Evolutionary conservation across 2,797 vertebrate genomes (phyloP).

Genomic region (Lepilemur septentrionalis): DNA sequence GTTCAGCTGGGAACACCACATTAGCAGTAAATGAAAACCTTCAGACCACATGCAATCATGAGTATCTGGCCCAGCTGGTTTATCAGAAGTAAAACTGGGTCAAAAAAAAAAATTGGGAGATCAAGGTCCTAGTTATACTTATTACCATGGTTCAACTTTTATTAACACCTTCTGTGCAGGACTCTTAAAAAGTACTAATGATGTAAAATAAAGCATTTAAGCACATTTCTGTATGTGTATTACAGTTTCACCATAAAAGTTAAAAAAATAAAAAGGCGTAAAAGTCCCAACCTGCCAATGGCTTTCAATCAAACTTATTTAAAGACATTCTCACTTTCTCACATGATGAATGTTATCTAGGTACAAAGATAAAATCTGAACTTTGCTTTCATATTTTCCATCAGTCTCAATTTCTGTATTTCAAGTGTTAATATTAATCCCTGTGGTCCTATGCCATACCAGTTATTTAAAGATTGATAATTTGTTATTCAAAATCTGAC

Average conservation of each 20-base stretch:
- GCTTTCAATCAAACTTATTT: constrained; percentile 20
- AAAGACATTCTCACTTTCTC: background rate
- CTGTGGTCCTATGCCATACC: background rate
- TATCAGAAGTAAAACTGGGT: background rate
- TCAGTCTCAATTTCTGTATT: background rate
- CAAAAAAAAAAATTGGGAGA: background rate
- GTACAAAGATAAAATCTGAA: background rate
- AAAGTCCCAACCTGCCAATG: background rate
- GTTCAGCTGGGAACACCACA: background rate
- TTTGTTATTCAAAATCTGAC: constrained; percentile 11
- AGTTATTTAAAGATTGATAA: background rate
- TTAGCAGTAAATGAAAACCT: background rate
- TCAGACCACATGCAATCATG: background rate
- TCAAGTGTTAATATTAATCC: background rate
- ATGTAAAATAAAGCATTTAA: background rate
- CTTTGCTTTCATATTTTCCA: background rate
- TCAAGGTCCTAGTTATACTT: background rate
- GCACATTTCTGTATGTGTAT: background rate
- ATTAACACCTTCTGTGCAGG: background rate
- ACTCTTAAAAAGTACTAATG: background rate
- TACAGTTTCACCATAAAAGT: background rate
- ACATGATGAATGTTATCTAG: background rate
- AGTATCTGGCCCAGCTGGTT: background rate
- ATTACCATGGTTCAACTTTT: background rate
- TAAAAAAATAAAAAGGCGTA: background rate